These are phyloP conservation scores for Diaphora mendica DNA, from an alignment of 2,888 invertebrate species.

Conservation along the genomic window DNA sequence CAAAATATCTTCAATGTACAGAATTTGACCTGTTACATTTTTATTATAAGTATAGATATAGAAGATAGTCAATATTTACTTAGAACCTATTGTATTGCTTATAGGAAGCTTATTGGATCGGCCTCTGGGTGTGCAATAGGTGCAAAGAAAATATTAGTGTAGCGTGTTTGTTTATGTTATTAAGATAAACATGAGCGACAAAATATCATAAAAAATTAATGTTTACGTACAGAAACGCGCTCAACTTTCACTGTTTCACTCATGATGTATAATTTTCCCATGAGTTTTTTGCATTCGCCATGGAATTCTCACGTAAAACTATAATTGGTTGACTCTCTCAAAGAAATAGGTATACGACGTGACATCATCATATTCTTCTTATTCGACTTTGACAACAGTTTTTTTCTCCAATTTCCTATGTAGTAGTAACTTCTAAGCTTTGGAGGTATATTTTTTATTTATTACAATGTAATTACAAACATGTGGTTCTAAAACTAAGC, in stretches of 20 bases:
- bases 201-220: constrained; percentile 17
- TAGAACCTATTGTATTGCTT: not conserved
- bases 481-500: no score
- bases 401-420: not conserved
- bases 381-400: not conserved
- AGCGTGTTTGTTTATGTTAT: constrained; percentile 2
- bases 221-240: constrained; percentile 24
- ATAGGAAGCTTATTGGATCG: not conserved
- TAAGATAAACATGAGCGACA: constrained; percentile 15
- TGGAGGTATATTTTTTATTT: not conserved
- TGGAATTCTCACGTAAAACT: constrained; percentile 45
- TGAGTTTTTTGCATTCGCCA: constrained; percentile 49
- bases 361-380: not conserved
- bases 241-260: constrained; percentile 45
- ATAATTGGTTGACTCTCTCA: constrained; percentile 41
- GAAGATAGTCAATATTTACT: constrained; percentile 12
- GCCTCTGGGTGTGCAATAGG: not conserved
- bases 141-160: constrained; percentile 4
- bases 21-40: no score
- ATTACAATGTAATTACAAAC: no score
- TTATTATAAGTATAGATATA: no score
- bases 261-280: constrained; percentile 35
- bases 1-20: no score
- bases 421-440: not conserved
- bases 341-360: constrained; percentile 10